Base-by-base conservation (phyloP, 2,888 invertebrate genomes). In the Leptopterna dolabrata region DNA sequence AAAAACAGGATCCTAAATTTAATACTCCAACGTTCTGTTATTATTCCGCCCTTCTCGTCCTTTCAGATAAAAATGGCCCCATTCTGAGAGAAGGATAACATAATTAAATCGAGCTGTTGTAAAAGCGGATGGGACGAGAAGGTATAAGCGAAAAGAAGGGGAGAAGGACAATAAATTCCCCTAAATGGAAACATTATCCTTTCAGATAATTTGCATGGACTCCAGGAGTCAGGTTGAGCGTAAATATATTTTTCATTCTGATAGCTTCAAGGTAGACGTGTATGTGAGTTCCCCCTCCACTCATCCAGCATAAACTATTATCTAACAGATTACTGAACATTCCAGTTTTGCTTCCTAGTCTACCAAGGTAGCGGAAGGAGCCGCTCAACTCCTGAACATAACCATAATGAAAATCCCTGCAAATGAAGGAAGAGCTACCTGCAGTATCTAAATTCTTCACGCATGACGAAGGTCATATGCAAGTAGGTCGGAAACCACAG, bases 1-100 rank as follows among this genome's bases (percentile, higher is more conserved):
- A 71, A 63, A 71, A 73, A 19, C 63, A 30, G 73, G 73, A 73
- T 73, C 73, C 73, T 36, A 73, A 73, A 73, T 73, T 73, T 73
- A 73, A 73, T 73, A 73, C 73, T 29, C 63, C 36, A 14, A 11
- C 73, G 73, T 73, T 73, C 73, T 41, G 73, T 73, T 73, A 73
- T 73, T 73, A 73, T 73, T 73, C 73, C 36, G n/a, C n/a, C 19
- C 41, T 41, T 73, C 73, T 41, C 36, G 19, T 73, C 41, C 9
- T 63, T 63, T 63, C 24, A 27, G 63, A 63, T 63, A 63, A 63
- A 55, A 63, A 19, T 63, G 63, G 63, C 63, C 24, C 63, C 24
- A 63, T 63, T 63, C 63, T 19, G 63, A 19, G 63, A 24, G 63
- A 63, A 24, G 63, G 63, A 63, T 63, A 63, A 63, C 63, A 63